A percentile compares a stretch with the other conserved stretches of the same genome.
Conservation (phyloP, 2,797 vertebrate genomes). For the Malacoctenus gilli region DNA sequence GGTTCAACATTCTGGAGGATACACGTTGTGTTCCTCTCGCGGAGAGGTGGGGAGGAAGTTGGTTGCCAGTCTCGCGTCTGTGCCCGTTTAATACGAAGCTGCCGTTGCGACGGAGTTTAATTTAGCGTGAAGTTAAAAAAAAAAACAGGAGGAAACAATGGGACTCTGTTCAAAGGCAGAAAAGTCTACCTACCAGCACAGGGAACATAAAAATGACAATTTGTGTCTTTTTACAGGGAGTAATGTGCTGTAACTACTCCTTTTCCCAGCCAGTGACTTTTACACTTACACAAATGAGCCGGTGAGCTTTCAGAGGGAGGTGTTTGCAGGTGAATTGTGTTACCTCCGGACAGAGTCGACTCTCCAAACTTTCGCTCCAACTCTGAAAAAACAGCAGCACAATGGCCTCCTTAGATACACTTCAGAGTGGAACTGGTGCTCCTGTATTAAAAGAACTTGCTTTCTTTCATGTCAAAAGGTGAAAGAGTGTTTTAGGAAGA, state of each 20-base stretch:
- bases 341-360: not conserved
- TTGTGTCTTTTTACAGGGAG: not conserved
- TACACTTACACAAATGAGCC: conserved; percentile 1
- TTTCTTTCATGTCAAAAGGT: too few species aligned
- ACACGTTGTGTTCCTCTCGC: not conserved
- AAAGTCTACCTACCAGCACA: not conserved
- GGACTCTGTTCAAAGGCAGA: not conserved
- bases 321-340: not conserved
- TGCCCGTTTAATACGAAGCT: conserved; percentile 10
- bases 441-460: too few species aligned
- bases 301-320: not conserved
- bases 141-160: not conserved
- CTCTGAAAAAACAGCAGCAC: not conserved
- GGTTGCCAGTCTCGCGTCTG: not conserved
- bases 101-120: not conserved
- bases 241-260: not conserved
- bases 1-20: conserved; percentile 10
- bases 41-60: not conserved
- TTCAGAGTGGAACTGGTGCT: not conserved
- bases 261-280: not conserved
- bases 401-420: not conserved
- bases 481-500: too few species aligned
- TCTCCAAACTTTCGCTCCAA: not conserved
- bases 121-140: not conserved
- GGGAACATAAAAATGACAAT: not conserved